A percentile compares a stretch with the other conserved stretches of the same genome.
Conservation (phyloP, 2,797 vertebrate genomes). For the Anolis apletophallus region DNA sequence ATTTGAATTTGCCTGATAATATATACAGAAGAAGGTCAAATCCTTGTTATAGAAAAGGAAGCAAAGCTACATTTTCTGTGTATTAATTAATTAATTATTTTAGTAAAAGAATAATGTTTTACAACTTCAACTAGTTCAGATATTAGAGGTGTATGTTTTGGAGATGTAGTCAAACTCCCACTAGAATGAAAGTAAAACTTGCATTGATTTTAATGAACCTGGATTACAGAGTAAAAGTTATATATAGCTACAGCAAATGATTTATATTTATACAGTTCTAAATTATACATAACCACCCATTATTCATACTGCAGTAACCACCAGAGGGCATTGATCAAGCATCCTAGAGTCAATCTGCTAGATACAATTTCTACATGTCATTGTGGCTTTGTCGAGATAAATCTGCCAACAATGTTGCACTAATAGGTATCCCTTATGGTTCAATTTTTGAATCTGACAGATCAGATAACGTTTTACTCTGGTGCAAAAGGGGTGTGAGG, state of each 20-base stretch:
- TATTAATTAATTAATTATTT: neutral
- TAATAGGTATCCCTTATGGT: conserved; percentile 28
- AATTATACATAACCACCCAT: conserved; percentile 40
- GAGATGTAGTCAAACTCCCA: neutral
- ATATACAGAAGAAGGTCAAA: neutral
- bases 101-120: neutral
- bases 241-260: conserved; percentile 6
- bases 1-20: neutral
- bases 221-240: conserved; percentile 21
- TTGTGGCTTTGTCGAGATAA: conserved; percentile 48
- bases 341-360: conserved; percentile 29
- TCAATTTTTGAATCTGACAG: conserved; percentile 47
- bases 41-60: neutral
- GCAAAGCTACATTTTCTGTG: neutral
- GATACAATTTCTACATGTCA: conserved; percentile 40
- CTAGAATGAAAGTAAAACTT: conserved; percentile 4
- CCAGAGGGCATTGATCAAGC: conserved; percentile 35
- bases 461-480: conserved; percentile 63
- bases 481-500: conserved; percentile 7
- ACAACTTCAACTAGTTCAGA: neutral
- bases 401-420: conserved; percentile 36
- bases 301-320: conserved; percentile 32
- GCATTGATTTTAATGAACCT: conserved; percentile 25
- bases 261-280: conserved; percentile 30
- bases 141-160: neutral